Evolutionary conservation across 1,140 invertebrate genomes (phyloP), one percentile per base, ranked within the genome.

Genomic region (Latrodectus geometricus): DNA sequence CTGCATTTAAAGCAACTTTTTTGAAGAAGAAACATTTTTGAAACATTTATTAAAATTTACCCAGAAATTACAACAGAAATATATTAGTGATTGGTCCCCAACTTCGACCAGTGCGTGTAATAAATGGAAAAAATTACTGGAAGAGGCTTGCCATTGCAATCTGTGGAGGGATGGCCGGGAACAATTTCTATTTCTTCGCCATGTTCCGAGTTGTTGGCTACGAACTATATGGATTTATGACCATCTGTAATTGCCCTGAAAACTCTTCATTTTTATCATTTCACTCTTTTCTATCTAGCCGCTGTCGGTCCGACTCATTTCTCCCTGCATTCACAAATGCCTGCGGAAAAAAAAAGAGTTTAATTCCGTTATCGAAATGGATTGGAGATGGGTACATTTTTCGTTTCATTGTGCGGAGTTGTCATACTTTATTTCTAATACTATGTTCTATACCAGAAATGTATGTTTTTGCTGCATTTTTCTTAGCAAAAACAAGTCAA

Each of bases 221-320:
- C 79, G 49, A 72, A 72, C 79, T 81, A 54, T 81, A 81, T 81
- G 79, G 79, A 81, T 81, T 81, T 81, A 81, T 81, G 79, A 72
- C 54, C 79, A 61, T 81, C 79, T 81, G 79, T 81, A 81, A 81
- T 81, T 81, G 79, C 68, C 79, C 66, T 49, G 79, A 81, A 81
- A 81, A 81, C 79, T 79, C 77, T 81, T 72, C 79, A 81, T 81
- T 81, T 81, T 81, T 81, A 72, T 81, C 79, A 81, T 81, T 35
- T 35, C 35, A 3, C 5, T 35, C 35, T 35, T 35, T 35, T 35
- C 35, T 35, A 35, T 35, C 35, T 35, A 1, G 35, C 35, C 2
- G 23, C 20, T 15, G 61, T 20, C 35, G 65, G 61, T 68, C 20
- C 74, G 11, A 21, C 23, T 14, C 35, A 56, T 50, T 35, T 76